Evolutionary conservation across 2,888 invertebrate species (phyloP), one percentile per base, ranked within the genome.

Genomic region (Coelinius sp.): DNA sequence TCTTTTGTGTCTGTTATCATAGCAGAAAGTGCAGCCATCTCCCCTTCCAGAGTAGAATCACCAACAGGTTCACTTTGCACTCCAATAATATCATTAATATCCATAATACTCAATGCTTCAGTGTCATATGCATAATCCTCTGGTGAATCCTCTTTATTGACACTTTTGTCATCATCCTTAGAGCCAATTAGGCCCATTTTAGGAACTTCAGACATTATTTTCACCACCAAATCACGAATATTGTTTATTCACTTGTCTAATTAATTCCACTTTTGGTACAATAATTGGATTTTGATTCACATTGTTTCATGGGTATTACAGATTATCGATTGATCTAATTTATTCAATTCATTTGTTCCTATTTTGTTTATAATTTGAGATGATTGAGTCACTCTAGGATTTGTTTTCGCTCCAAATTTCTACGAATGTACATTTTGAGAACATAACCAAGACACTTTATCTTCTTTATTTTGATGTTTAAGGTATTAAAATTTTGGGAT

Each of bases 141-240:
- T 2, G 81, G 79, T 0, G 81, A 77, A 3, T 74, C 77, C 31
- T 77, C 79, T 44, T 81, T 66, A 10, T 56, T 63, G 14, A 52
- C 12, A 22, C 62, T 71, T n/a, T 78, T 76, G 59, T 74, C 76
- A 6, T 78, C 77, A 41, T 81, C 81, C 73, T 84, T 84, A 3
- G 84, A 84, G 83, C 84, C 84, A 74, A 82, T 80, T 67, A 84
- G 83, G 82, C 84, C 83, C 83, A 84, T 83, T 63, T 84, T 82
- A 75, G 78, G 72, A 76, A 78, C 75, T 73, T 83, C 82, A 68
- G 84, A 84, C 84, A 84, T 84, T 79, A 78, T 83, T 76, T 76
- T 67, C 75, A n/a, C 1, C 41, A 41, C 41, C 41, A n/a, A 41
- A n/a, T 41, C 8, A n/a, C n/a, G 1, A 41, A 41, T 41, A 41